Evolutionary conservation across 2,888 invertebrate genomes (phyloP).

Genomic region (Campoplex capitator): DNA sequence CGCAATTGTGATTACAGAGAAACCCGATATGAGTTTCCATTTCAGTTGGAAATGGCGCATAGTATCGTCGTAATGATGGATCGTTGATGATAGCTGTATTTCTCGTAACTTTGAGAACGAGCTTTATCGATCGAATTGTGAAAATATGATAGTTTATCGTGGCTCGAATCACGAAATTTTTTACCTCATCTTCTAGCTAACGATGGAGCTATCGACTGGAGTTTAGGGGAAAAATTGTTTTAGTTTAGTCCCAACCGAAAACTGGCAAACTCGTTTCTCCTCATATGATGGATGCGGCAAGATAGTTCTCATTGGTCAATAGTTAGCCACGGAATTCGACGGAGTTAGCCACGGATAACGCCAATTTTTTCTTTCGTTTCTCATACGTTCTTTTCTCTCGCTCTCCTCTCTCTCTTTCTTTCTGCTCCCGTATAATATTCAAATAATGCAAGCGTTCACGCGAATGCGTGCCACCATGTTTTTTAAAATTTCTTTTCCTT

Average conservation of each 20-base stretch:
- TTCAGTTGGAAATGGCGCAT: constrained; percentile 41
- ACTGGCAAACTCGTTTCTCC: background rate
- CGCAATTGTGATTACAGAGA: constrained; percentile 38
- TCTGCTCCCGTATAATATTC: no score
- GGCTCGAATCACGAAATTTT: background rate
- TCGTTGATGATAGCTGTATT: constrained; percentile 31
- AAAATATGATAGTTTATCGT: constrained; percentile 21
- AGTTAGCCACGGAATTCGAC: background rate
- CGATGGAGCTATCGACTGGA: background rate
- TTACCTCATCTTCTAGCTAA: background rate
- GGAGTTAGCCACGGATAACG: background rate
- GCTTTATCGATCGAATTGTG: constrained; percentile 40
- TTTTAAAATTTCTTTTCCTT: background rate
- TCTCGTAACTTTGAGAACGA: constrained; percentile 26
- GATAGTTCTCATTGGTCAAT: constrained; percentile 7
- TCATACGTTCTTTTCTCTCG: background rate
- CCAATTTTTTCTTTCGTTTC: background rate
- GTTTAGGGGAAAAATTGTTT: background rate
- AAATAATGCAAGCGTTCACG: no score
- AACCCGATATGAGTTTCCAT: constrained; percentile 44
- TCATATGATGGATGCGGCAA: background rate
- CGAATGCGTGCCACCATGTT: no score
- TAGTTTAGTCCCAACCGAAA: background rate
- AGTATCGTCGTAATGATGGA: constrained; percentile 37
- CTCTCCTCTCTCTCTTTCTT: no score